Evolutionary conservation across 2,888 invertebrate species (phyloP).

Genomic region (Osmoderma eremita): DNA sequence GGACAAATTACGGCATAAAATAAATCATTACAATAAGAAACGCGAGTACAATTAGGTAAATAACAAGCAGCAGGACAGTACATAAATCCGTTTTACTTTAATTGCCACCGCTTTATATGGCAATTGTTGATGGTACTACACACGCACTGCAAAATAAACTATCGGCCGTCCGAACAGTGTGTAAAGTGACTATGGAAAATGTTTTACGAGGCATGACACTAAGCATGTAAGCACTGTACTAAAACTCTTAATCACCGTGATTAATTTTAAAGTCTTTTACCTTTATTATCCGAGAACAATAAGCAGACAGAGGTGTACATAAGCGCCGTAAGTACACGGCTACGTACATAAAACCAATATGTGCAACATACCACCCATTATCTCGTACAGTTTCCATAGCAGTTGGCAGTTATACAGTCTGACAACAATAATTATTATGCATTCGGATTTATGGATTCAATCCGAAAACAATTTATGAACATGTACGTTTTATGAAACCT

Average conservation of each 20-base stretch:
- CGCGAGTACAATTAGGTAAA: conserved; percentile 29
- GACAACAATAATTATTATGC: conserved; percentile 36
- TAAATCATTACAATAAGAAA: conserved; percentile 7
- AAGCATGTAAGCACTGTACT: conserved; percentile 36
- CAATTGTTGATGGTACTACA: conserved; percentile 27
- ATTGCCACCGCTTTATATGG: conserved; percentile 31
- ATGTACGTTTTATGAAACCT: conserved; percentile 34
- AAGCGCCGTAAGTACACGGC: conserved; percentile 38
- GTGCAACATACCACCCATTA: conserved; percentile 23
- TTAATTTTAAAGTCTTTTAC: conserved; percentile 37
- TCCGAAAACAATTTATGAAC: conserved; percentile 36
- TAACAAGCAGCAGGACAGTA: conserved; percentile 31
- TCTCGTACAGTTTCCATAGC: conserved; percentile 8
- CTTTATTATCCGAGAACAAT: conserved; percentile 31
- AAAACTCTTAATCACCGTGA: conserved; percentile 38
- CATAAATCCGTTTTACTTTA: conserved; percentile 30
- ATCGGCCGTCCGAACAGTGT: conserved; percentile 16
- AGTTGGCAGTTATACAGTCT: conserved; percentile 23
- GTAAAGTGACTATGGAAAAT: conserved; percentile 32
- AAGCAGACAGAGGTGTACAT: conserved; percentile 31
- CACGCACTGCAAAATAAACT: conserved; percentile 25
- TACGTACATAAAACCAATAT: conserved; percentile 38
- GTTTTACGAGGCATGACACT: conserved; percentile 33
- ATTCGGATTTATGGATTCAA: conserved; percentile 35
- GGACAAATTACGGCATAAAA: background rate